Percentiles rank a stretch among this genome's conserved stretches.
These are phyloP conservation scores for Sisor rabdophorus DNA, from an alignment of 2,113 vertebrate genomes.

Conservation along the genomic window DNA sequence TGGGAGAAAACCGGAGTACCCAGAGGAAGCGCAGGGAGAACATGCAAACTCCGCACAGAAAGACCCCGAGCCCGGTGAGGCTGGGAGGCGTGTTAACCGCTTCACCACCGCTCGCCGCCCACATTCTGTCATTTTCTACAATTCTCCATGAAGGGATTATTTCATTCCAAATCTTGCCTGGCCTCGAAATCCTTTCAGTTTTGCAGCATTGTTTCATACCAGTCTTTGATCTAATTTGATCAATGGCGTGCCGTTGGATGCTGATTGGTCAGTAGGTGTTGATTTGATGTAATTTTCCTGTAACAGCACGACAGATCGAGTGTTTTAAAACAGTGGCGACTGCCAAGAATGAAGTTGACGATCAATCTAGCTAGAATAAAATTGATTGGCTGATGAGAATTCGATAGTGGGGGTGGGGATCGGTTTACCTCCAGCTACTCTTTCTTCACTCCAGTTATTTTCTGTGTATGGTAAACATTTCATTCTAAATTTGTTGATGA, in stretches of 20 bases:
- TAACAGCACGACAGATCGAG: neutral
- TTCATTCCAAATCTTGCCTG: neutral
- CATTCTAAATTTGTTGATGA: neutral
- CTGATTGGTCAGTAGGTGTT: slow-evolving; percentile 1
- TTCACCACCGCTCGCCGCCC: too few species aligned
- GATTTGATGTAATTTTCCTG: neutral
- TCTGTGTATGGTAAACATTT: neutral
- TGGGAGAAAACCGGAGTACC: too few species aligned
- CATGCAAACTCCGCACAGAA: too few species aligned
- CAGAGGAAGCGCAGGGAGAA: too few species aligned
- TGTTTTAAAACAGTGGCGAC: neutral
- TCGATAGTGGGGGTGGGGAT: too few species aligned
- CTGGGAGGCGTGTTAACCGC: too few species aligned
- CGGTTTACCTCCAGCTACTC: neutral
- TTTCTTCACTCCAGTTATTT: neutral
- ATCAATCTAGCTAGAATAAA: too few species aligned
- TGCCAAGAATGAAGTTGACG: neutral
- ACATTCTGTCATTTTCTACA: too few species aligned
- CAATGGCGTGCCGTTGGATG: neutral
- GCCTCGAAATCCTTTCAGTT: slow-evolving; percentile 4
- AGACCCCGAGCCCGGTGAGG: too few species aligned
- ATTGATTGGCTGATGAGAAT: too few species aligned
- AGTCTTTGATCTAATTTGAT: neutral
- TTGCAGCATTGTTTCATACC: neutral
- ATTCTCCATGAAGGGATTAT: too few species aligned